Percentiles rank a stretch among this genome's conserved stretches.
Conservation (phyloP, 2,888 invertebrate genomes). For the Thalpophila matura region DNA sequence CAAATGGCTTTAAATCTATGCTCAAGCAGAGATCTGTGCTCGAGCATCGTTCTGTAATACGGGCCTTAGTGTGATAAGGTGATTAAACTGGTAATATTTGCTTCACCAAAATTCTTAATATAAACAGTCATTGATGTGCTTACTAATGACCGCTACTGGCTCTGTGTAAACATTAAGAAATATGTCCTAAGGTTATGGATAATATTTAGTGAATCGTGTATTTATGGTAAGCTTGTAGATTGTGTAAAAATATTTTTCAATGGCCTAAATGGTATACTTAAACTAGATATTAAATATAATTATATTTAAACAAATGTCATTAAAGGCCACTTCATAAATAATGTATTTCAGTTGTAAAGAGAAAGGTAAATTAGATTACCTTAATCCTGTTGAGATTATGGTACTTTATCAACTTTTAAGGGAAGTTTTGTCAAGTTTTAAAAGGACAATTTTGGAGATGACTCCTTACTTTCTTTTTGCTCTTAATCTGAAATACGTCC, state of each 20-base stretch:
- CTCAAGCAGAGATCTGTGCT: no score
- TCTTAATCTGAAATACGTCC: constrained; percentile 29
- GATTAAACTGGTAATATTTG: neutral
- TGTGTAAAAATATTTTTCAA: no score
- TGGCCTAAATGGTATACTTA: no score
- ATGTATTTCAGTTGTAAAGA: constrained; percentile 24
- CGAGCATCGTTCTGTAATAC: no score
- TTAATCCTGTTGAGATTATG: constrained; percentile 29
- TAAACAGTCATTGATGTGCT: neutral
- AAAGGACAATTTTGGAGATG: constrained; percentile 39
- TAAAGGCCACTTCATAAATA: constrained; percentile 2
- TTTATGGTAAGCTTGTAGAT: no score
- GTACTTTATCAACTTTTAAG: constrained; percentile 45
- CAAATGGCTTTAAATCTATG: no score
- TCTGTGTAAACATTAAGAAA: neutral
- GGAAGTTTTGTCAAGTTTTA: constrained; percentile 31
- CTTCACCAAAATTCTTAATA: neutral
- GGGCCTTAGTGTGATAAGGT: no score
- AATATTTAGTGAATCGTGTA: no score
- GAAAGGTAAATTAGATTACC: constrained; percentile 27
- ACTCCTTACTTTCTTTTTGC: constrained; percentile 26
- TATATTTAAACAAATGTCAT: neutral
- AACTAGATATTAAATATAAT: neutral
- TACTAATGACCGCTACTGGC: neutral
- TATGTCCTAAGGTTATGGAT: no score